phyloP scores from a whole-genome alignment of 2,113 vertebrate species.

The Glaucidium brasilianum region DNA sequence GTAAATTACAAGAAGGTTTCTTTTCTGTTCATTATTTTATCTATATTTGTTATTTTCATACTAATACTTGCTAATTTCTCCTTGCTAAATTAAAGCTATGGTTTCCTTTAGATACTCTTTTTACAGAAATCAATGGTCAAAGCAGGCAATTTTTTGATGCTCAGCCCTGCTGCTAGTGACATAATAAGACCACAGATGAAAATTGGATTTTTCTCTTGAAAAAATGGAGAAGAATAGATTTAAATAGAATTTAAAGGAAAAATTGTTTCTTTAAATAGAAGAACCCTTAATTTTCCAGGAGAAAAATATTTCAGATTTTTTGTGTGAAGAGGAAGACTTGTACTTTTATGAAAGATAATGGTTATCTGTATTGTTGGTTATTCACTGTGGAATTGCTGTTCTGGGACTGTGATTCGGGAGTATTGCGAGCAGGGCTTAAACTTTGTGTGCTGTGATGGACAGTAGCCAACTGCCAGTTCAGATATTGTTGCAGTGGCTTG shows the following conservation, averaged over 20 bases:
- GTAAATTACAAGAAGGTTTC: background rate
- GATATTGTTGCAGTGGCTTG: background rate
- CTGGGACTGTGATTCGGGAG: background rate
- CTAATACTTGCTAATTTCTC: background rate
- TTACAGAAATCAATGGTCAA: background rate
- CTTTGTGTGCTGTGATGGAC: background rate
- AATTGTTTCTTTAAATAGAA: background rate
- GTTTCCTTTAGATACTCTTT: background rate
- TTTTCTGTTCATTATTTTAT: background rate
- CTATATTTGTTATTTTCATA: background rate
- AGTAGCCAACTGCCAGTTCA: background rate
- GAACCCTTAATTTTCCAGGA: background rate
- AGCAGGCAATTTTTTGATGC: background rate
- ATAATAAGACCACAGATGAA: background rate
- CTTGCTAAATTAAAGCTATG: background rate
- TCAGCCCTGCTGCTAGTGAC: background rate
- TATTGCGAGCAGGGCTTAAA: background rate
- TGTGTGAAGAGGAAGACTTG: background rate
- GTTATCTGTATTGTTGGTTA: background rate
- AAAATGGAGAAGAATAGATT: background rate
- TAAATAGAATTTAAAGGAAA: background rate
- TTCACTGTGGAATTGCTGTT: background rate
- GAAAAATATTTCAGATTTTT: background rate
- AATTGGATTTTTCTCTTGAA: background rate
- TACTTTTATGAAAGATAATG: background rate